Conservation (phyloP, 2,888 invertebrate species). For the Brenthis ino region DNA sequence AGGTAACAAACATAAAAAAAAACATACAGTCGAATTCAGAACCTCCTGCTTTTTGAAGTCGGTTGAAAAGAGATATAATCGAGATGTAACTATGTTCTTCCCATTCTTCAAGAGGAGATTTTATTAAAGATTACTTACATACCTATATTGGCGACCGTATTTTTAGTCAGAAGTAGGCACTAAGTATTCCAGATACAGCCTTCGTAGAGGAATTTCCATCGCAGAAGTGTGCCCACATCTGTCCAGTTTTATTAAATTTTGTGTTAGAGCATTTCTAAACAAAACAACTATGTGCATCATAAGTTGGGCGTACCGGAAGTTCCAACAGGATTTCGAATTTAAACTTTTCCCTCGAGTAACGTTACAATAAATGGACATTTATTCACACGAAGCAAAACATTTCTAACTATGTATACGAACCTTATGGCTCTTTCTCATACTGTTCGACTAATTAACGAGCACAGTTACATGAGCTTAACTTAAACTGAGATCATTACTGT, state of each 20-base stretch:
- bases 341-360: conserved; percentile 44
- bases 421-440: conserved; percentile 10
- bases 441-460: conserved; percentile 34
- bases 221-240: conserved; percentile 15
- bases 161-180: no score
- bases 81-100: no score
- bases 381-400: conserved; percentile 44
- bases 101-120: no score
- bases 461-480: conserved; percentile 22
- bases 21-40: no score
- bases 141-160: no score
- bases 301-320: conserved; percentile 40
- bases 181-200: no score
- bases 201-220: conserved; percentile 2
- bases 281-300: conserved; percentile 38
- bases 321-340: conserved; percentile 44
- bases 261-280: conserved; percentile 25
- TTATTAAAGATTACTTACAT: no score
- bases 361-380: conserved; percentile 47
- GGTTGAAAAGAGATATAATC: no score
- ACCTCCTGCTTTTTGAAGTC: no score
- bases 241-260: conserved; percentile 31
- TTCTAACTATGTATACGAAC: conserved; percentile 17
- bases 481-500: not conserved
- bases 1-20: no score